Evolutionary conservation across 2,888 invertebrate genomes (phyloP), one percentile per base, ranked within the genome.

Genomic region (Biston betularia): DNA sequence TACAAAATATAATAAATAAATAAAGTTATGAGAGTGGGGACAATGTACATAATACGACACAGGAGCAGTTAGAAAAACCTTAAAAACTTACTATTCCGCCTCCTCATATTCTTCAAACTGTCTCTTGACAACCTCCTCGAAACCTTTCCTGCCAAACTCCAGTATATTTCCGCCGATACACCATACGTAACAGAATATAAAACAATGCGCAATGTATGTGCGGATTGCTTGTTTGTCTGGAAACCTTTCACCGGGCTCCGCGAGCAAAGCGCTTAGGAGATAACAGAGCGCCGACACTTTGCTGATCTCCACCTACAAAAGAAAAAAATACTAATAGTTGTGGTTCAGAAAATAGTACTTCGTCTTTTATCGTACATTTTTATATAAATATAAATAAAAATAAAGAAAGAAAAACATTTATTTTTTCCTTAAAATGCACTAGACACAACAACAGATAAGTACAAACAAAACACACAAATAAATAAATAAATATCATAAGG

Each of bases 131-230:
- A 95, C 94, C 10, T 94, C 90, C 81, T 98, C 98, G 74, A 97
- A 96, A 6, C 90, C 86, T 58, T 95, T 95, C 75, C 97, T 95
- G 63, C 96, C 95, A 0, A 85, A 80, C 69, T 98, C 97, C 2
- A 94, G 85, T 5, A 97, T 94, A 84, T 98, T 98, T 0, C 98
- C 98, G n/a, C 97, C 98, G 24, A 98, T 88, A 1, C 96, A 95
- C 98, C 98, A 98, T 0, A 98, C 87, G 78, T 97, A 97, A 55
- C 96, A 95, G 90, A 98, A 98, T 40, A 97, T 91, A 81, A 98
- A 98, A 35, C 96, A 95, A 79, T 97, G 97, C 2, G 95, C 95
- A 0, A 98, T 83, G 72, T 97, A 95, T 6, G 92, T 89, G 77
- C 95, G 95, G 0, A 96, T 88, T 65, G 95, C 94, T 9, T 94